Base-by-base conservation (phyloP, 1,140 invertebrate genomes). In the Maniola jurtina region DNA sequence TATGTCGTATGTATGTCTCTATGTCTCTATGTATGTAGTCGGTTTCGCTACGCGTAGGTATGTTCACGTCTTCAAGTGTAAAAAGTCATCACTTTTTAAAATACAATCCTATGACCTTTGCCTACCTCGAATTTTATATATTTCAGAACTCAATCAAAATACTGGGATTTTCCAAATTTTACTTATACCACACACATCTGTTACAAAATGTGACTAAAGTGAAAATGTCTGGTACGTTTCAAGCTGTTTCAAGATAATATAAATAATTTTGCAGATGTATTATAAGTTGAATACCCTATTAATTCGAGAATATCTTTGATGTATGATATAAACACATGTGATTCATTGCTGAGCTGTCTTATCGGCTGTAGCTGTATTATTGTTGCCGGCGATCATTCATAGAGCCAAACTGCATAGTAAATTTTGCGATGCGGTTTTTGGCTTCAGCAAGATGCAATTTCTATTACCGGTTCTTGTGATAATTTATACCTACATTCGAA, bases 291-390 rank as follows among this genome's bases (percentile, higher is more conserved):
- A 55, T 61, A 54, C 57, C 54, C 59, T 54, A 61, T 61, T 61
- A 61, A 66, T 66, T 36, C 6, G 36, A 61, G 25, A 61, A 61
- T 50, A 61, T 55, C 57, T 66, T 66, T 66, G 58, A 66, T 66
- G 50, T 66, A 47, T 61, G 38, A 38, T 10, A 9, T 25, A 38
- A 52, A 47, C 34, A 47, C 50, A 36, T 55, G 64, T 66, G 64
- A 66, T 66, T 61, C 48, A 66, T 66, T 66, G 52, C 25, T 15
- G 9, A 42, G 64, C 33, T 14, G 57, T 60, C 64, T 35, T 57
- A 40, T 66, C 52, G 14, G 35, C 33, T 40, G 13, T 40, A 59
- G 57, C 38, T 13, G n/a, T n/a, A n/a, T n/a, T n/a, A n/a, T n/a
- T 60, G 48, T 52, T 52, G 48, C 7, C 48, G 15, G 16, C 48